Evolutionary conservation across 2,797 vertebrate species (phyloP), one percentile per base, ranked within the genome.

Genomic region (Furcifer pardalis): DNA sequence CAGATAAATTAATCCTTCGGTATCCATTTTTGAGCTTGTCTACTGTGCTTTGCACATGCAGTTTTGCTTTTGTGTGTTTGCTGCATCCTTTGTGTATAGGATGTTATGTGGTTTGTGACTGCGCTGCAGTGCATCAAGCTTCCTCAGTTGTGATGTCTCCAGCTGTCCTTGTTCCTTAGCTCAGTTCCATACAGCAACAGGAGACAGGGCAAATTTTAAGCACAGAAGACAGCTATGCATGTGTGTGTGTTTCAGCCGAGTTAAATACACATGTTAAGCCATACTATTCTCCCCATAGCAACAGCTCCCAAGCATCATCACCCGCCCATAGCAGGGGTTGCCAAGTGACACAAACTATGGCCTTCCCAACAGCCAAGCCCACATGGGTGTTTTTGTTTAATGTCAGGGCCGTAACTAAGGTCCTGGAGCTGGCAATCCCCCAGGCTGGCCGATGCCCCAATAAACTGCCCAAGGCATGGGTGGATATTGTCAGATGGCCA

Each of bases 311-410:
- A 91, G 93, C 80, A 92, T 89, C 91, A 91, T 89, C 74, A 89
- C 92, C 92, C 92, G 91, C 91, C 92, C 89, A 88, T 94, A 93
- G 94, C 91, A 93, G 94, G 91, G 6, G 88, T 95, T 84, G 87
- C 95, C 86, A 88, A 84, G 95, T 91, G 93, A 89, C 91, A 89
- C 91, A 94, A 94, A 92, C 93, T 93, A 87, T 91, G 91, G 90
- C 90, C 88, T 83, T 49, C 44, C 76, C 77, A n/a, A 59, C 79
- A 9, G 42, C 84, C 66, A 76, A 42, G 46, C 60, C 80, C 72
- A 62, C 81, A 13, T 42, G 78, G 85, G 89, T 91, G 91, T 94
- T 90, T 89, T 86, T 91, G 92, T 91, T 92, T 93, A 83, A 92
- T 79, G 90, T 89, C 91, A 88, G 90, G 46, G 81, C 84, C 78